Conservation (phyloP, 2,797 vertebrate genomes). For the Todus mexicanus region DNA sequence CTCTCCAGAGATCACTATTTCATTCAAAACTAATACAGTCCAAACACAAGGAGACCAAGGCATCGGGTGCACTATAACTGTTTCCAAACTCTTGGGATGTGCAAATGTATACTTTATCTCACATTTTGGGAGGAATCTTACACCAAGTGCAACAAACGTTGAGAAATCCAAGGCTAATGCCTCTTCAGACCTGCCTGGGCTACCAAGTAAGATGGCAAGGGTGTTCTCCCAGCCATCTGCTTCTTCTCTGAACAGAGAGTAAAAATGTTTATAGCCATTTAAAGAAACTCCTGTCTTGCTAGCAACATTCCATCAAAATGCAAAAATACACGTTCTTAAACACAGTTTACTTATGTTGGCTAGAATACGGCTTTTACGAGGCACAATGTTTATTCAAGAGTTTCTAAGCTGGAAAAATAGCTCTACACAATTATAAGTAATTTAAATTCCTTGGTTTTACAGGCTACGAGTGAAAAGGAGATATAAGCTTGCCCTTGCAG, state of each 20-base stretch:
- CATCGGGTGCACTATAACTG: not conserved
- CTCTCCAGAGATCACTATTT: not conserved
- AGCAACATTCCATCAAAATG: not conserved
- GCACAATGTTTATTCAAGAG: not conserved
- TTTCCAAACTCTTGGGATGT: not conserved
- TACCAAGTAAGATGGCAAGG: not conserved
- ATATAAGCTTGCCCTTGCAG: not conserved
- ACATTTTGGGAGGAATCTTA: not conserved
- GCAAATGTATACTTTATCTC: not conserved
- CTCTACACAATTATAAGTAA: not conserved
- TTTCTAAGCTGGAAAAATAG: slow-evolving; percentile 5
- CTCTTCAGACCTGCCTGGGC: not conserved
- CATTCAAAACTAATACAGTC: not conserved
- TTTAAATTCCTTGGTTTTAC: slow-evolving; percentile 10
- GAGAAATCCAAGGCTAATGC: not conserved
- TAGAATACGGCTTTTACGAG: not conserved
- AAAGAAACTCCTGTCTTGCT: not conserved
- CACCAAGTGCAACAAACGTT: not conserved
- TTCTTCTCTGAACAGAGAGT: slow-evolving; percentile 13
- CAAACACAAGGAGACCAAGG: not conserved
- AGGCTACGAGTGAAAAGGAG: not conserved
- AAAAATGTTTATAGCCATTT: not conserved
- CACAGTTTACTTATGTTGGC: not conserved
- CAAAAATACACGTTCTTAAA: not conserved
- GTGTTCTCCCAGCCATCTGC: not conserved